Evolutionary conservation across 2,888 invertebrate species (phyloP).

Genomic region (Nymphalis c-album): DNA sequence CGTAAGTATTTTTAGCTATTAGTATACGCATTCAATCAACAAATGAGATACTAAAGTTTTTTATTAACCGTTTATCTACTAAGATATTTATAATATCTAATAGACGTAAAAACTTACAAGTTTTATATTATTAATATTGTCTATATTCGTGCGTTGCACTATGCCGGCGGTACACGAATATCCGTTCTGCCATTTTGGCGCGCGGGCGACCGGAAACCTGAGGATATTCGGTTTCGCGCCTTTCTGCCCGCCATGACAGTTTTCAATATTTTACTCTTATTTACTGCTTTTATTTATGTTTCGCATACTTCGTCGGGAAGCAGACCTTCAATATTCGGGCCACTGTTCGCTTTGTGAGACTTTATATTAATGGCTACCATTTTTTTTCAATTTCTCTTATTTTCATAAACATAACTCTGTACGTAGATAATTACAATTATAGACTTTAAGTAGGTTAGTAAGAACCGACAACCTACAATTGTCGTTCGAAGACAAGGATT

Average conservation of each 20-base stretch:
- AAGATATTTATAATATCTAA: neutral
- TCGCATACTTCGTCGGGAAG: constrained; percentile 59
- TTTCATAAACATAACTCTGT: neutral
- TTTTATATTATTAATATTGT: constrained; percentile 47
- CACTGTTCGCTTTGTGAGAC: neutral
- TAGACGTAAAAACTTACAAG: neutral
- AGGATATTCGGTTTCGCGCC: constrained; percentile 78
- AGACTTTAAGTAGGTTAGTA: too few species aligned
- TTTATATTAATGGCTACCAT: neutral
- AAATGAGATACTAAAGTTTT: too few species aligned
- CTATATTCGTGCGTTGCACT: constrained; percentile 52
- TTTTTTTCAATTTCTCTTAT: neutral
- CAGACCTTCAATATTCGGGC: constrained; percentile 27
- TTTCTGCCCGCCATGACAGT: constrained; percentile 77
- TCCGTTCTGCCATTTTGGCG: constrained; percentile 77
- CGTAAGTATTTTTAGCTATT: too few species aligned
- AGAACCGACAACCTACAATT: too few species aligned
- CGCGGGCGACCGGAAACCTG: constrained; percentile 75
- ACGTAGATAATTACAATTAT: too few species aligned
- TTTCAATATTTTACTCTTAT: constrained; percentile 81
- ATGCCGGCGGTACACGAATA: constrained; percentile 68
- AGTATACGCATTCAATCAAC: too few species aligned
- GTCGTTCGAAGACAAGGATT: too few species aligned
- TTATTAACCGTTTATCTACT: too few species aligned
- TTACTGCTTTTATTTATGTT: constrained; percentile 79